These are phyloP conservation scores for Leuctra nigra DNA, from an alignment of 2,888 invertebrate genomes.

Conservation along the genomic window DNA sequence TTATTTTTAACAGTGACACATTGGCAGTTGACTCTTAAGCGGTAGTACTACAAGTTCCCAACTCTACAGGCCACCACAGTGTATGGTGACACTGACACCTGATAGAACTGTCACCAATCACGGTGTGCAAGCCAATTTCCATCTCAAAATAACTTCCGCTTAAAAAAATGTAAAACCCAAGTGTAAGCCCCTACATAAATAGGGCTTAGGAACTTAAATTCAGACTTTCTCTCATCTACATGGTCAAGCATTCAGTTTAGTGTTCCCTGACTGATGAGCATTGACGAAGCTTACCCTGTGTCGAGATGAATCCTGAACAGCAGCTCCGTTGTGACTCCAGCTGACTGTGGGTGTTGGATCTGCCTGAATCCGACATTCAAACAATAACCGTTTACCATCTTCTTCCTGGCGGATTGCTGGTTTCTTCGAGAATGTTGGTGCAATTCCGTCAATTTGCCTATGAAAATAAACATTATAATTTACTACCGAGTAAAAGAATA, in stretches of 20 bases:
- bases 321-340: constrained; percentile 84
- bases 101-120: too few relatives aligned
- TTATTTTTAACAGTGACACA: too few relatives aligned
- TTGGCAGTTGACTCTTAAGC: too few relatives aligned
- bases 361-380: constrained; percentile 91
- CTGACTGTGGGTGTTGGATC: constrained; percentile 83
- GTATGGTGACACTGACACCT: too few relatives aligned
- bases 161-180: not conserved
- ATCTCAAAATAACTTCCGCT: too few relatives aligned
- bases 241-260: not conserved
- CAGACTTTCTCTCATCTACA: not conserved
- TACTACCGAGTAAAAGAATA: too few relatives aligned
- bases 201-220: not conserved
- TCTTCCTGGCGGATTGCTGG: constrained; percentile 96
- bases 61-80: too few relatives aligned
- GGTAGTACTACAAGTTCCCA: too few relatives aligned
- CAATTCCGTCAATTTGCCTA: constrained; percentile 96
- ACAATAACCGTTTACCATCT: constrained; percentile 86
- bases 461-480: too few relatives aligned
- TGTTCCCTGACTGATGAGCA: not conserved
- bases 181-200: not conserved
- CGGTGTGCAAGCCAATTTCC: too few relatives aligned
- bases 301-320: constrained; percentile 73
- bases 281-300: constrained; percentile 82
- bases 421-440: constrained; percentile 96